Evolutionary conservation across 92 coral and sea anemone species (phyloP), one percentile per base, ranked within the genome.

Genomic region (Diadumene lineata): DNA sequence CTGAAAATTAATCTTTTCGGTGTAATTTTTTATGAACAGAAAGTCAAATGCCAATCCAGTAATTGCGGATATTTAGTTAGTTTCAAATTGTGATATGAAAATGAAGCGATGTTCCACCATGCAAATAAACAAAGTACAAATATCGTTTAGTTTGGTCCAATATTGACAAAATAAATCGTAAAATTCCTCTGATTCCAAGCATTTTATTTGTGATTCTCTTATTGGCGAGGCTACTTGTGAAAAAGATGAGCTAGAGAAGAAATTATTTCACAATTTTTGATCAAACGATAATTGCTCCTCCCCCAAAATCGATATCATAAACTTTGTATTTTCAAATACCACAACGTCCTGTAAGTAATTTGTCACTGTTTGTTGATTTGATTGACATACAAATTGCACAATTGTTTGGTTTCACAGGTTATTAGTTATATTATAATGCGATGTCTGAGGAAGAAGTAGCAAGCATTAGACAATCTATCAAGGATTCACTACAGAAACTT

Each of bases 401-500:
- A 18, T 11, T 73, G 22, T 23, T 73, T 22, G 2, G 0, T 34
- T 53, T 73, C 30, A 15, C 68, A 56, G 67, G 60, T 78, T n/a
- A 3, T 3, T 62, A 30, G 29, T 28, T 15, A 60, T 11, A 72
- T 25, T 56, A 78, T 55, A 56, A 78, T 78, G 82, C 82, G 60
- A 92, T 89, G 96, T 85, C 81, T 70, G 92, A 84, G 44, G 94
- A 86, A 23, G 91, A 86, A 56, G 81, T 89, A 0, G 86, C 91
- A 69, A 86, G 85, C 74, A 78, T 90, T 50, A 89, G 99, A 66
- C 89, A 80, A 3, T 82, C 85, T 28, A 88, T 96, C 60, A 96
- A 96, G 74, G 99, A 89, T 51, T 82, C 91, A 9, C 63, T 96
- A 34, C 88, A 80, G 74, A 96, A 92, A 73, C 90, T 96, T 18